phyloP scores from a whole-genome alignment of 2,797 vertebrate genomes.

The Cynodonichthys magdalenae region DNA sequence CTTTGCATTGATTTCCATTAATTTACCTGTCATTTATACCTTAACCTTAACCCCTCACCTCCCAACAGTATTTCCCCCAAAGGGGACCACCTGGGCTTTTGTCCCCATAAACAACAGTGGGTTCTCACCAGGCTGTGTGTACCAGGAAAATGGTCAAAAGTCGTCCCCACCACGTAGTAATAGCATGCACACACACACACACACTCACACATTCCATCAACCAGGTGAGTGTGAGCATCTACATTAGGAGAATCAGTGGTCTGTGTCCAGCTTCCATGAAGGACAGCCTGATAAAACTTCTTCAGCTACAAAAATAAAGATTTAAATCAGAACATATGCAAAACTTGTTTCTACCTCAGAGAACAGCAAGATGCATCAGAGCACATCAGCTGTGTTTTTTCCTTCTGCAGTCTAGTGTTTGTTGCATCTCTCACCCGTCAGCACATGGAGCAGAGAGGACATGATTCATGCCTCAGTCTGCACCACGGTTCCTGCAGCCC shows the following conservation, averaged over 20 bases:
- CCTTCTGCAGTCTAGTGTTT: conserved; percentile 6
- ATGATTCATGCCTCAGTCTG: conserved; percentile 25
- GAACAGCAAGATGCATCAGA: conserved; percentile 9
- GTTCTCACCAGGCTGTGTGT: too few species aligned
- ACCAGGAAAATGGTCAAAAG: too few species aligned
- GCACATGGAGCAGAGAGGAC: conserved; percentile 22
- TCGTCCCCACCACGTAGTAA: too few species aligned
- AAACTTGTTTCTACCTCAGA: background rate
- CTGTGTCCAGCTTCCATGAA: conserved; percentile 15
- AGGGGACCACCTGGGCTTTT: too few species aligned
- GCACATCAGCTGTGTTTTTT: conserved; percentile 8
- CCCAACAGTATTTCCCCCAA: too few species aligned
- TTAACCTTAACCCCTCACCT: too few species aligned
- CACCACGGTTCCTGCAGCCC: conserved; percentile 12
- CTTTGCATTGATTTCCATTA: too few species aligned
- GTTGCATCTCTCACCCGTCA: conserved; percentile 22
- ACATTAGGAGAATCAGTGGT: conserved; percentile 43
- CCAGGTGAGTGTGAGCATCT: conserved; percentile 14
- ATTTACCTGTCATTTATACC: too few species aligned
- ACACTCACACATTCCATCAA: too few species aligned
- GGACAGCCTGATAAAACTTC: conserved; percentile 11
- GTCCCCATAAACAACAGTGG: too few species aligned
- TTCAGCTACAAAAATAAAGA: conserved; percentile 10
- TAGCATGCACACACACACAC: background rate
- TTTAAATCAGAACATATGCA: background rate